Evolutionary conservation across 2,888 invertebrate genomes (phyloP).

Genomic region (Eurytoma californica): DNA sequence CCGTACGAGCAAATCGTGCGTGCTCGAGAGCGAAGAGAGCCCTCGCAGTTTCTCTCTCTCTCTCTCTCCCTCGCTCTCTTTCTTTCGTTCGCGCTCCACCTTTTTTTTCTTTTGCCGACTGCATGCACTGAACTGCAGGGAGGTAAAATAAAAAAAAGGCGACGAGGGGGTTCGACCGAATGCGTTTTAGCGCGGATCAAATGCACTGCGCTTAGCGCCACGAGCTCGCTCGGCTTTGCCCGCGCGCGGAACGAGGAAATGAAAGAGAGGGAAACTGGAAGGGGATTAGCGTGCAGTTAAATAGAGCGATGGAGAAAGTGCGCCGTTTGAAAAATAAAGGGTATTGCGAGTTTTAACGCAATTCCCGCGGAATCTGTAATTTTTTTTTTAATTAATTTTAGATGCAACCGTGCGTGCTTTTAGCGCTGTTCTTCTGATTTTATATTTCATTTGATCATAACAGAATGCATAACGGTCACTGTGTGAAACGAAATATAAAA

Average conservation of each 20-base stretch:
- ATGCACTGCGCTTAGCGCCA: conserved; percentile 66
- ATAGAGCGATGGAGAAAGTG: conserved; percentile 48
- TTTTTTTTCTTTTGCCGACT: conserved; percentile 14
- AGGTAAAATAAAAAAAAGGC: conserved; percentile 51
- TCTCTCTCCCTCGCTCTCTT: neutral
- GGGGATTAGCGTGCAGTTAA: conserved; percentile 53
- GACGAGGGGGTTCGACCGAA: conserved; percentile 51
- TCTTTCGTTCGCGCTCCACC: neutral
- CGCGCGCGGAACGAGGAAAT: conserved; percentile 51
- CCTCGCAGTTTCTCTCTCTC: conserved; percentile 11
- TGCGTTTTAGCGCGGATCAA: conserved; percentile 73
- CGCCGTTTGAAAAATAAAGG: neutral
- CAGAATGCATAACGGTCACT: neutral
- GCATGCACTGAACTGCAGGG: conserved; percentile 14
- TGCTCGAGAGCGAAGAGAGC: conserved; percentile 46
- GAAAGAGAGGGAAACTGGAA: conserved; percentile 43
- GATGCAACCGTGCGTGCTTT: neutral
- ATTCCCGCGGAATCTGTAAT: neutral
- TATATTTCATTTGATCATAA: neutral
- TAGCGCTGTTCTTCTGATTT: neutral
- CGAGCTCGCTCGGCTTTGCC: neutral
- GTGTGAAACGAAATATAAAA: neutral
- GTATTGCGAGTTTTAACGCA: conserved; percentile 11
- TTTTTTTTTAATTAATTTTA: neutral
- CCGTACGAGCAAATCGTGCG: conserved; percentile 53